A percentile compares a stretch with the other conserved stretches of the same genome.
These are phyloP conservation scores for Florisuga fusca DNA, from an alignment of 2,797 vertebrate genomes.

Conservation along the genomic window DNA sequence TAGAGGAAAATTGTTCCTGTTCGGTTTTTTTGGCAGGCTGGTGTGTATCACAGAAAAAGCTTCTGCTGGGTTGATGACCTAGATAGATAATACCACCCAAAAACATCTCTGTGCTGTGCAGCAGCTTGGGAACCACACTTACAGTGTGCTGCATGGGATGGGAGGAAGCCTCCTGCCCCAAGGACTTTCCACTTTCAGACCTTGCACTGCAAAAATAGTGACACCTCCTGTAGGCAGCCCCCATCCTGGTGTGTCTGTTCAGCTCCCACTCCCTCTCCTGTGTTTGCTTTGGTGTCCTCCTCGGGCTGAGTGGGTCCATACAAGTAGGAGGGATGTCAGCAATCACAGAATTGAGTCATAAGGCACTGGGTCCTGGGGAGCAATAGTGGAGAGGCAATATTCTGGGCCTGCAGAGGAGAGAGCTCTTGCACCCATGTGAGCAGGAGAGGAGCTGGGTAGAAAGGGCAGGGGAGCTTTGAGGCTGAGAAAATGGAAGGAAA, in stretches of 20 bases:
- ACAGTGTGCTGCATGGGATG: fast-evolving
- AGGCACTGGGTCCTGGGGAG: background rate
- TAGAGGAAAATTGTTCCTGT: background rate
- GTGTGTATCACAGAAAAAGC: background rate
- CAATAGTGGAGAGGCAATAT: background rate
- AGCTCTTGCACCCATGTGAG: background rate
- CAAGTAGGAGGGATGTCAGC: background rate
- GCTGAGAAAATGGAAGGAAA: background rate
- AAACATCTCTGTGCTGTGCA: background rate
- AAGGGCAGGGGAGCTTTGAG: background rate
- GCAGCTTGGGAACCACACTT: fast-evolving
- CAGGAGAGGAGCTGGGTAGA: fast-evolving
- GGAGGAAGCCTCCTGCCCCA: background rate
- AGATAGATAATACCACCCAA: fast-evolving
- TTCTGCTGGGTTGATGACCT: background rate
- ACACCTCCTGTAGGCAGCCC: fast-evolving
- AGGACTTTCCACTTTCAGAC: background rate
- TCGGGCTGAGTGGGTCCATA: background rate
- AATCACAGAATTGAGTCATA: background rate
- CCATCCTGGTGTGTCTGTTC: background rate
- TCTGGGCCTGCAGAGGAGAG: background rate
- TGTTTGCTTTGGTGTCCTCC: fast-evolving
- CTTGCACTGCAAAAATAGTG: fast-evolving
- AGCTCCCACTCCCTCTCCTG: background rate
- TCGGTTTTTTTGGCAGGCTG: background rate